Base-by-base conservation (phyloP, 2,797 vertebrate species). In the Ara ararauna region DNA sequence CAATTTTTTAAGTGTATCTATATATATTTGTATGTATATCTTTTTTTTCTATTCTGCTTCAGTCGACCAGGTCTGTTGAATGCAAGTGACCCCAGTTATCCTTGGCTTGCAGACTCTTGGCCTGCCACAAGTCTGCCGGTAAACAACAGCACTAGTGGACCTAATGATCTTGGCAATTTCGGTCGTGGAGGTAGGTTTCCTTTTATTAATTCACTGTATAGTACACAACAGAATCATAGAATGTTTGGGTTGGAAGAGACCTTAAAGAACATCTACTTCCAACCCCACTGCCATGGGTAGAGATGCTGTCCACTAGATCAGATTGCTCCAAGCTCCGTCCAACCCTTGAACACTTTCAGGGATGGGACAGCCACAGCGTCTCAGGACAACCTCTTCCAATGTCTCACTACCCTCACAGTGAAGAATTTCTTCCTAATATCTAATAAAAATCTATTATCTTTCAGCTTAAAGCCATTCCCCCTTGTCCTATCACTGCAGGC, bases 101-200 rank as follows among this genome's bases (percentile, higher is more conserved):
- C 99, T 88, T 99, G 99, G 99, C 98, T 99, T 96, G 99, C 99
- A 14, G 99, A 99, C 97, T 99, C 99, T 40, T 99, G 99, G 99
- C 99, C 99, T 45, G 98, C 99, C 75, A 99, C 99, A 74, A 99
- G 99, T 97, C 98, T 99, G 94, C 99, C 99, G 3, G 99, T 99
- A 88, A 99, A 99, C 97, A 99, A 99, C 95, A 98, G 98, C 96
- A 99, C 98, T 42, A 99, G 98, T 93, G 99, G 99, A 89, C 98
- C 99, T 56, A 99, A 98, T 82, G 99, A 99, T 96, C 98, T 99
- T 93, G 98, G 98, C 66, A 99, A 99, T 98, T 99, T 99, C 85
- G 98, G 99, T 77, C 98, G 99, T 94, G 99, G 98, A 98, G 99
- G 99, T 99, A 97, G 97, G 98, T 95, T 93, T 90, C 26, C 30